A percentile compares a stretch with the other conserved stretches of the same genome.
Conservation (phyloP, 2,113 vertebrate genomes). For the Porphyrio hochstetteri region DNA sequence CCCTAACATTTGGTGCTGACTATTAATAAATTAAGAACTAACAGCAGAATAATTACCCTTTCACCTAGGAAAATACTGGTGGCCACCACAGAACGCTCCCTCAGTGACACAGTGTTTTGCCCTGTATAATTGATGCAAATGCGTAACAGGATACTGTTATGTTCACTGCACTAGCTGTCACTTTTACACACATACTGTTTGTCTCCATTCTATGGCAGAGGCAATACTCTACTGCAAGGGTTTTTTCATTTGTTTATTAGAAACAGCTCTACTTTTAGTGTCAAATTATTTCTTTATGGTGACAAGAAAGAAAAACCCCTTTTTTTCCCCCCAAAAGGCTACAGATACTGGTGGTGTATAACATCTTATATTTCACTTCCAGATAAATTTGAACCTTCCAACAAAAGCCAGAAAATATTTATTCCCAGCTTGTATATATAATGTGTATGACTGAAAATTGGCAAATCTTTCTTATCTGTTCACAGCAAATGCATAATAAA, state of each 20-base stretch:
- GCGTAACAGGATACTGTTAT: conserved; percentile 43
- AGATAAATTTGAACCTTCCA: background rate
- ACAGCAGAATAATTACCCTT: conserved; percentile 77
- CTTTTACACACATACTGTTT: conserved; percentile 50
- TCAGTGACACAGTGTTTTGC: conserved; percentile 56
- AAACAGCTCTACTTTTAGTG: background rate
- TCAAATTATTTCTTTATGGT: background rate
- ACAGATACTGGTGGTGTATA: background rate
- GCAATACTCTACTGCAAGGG: background rate
- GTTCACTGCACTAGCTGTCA: conserved; percentile 64
- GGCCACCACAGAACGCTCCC: conserved; percentile 51
- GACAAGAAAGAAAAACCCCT: background rate
- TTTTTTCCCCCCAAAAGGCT: background rate
- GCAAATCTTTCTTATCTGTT: background rate
- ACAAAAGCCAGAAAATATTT: background rate
- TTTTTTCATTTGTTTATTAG: background rate
- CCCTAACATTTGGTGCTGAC: conserved; percentile 67
- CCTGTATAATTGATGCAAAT: conserved; percentile 69
- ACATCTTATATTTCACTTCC: background rate
- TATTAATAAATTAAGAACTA: conserved; percentile 78
- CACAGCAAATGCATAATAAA: background rate
- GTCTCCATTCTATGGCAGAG: background rate
- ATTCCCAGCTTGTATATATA: background rate
- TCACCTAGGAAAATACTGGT: conserved; percentile 73
- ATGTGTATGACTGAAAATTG: background rate